Evolutionary conservation across 2,797 vertebrate genomes (phyloP).

Genomic region (Enteromius viviparus): DNA sequence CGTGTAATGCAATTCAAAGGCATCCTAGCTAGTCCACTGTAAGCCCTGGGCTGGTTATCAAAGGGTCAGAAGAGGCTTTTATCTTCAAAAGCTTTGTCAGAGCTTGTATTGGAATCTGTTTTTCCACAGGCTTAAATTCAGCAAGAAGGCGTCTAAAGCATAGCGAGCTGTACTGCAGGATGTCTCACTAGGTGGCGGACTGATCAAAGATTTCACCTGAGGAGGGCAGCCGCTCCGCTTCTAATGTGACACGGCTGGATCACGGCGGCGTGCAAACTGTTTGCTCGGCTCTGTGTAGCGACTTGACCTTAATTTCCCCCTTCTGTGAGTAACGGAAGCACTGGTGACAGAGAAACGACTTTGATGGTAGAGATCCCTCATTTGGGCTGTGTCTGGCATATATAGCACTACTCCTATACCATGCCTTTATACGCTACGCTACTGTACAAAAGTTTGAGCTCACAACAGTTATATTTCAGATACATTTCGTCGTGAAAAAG

Average conservation of each 20-base stretch:
- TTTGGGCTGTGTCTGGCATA: neutral
- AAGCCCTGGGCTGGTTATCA: conserved; percentile 66
- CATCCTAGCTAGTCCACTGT: conserved; percentile 60
- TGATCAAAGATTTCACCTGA: conserved; percentile 64
- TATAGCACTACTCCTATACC: neutral
- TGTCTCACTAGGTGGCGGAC: conserved; percentile 69
- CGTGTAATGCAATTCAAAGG: conserved; percentile 44
- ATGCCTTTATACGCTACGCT: neutral
- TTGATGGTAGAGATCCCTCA: neutral
- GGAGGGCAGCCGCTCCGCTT: conserved; percentile 20
- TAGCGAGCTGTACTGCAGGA: conserved; percentile 55
- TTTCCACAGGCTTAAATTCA: conserved; percentile 59
- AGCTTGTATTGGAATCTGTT: conserved; percentile 53
- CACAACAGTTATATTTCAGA: neutral
- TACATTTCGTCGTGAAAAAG: neutral
- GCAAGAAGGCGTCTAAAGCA: conserved; percentile 46
- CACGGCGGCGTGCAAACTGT: neutral
- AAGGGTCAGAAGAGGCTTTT: conserved; percentile 65
- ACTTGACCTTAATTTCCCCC: conserved; percentile 1
- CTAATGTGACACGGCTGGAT: neutral
- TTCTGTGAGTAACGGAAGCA: neutral
- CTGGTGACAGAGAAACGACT: neutral
- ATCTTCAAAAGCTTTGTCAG: conserved; percentile 60
- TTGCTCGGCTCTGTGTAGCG: neutral
- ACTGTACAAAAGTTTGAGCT: neutral